Percentiles rank a stretch among this genome's conserved stretches.
Evolutionary conservation across 2,113 vertebrate species (phyloP).

Genomic region (Candoia aspera): DNA sequence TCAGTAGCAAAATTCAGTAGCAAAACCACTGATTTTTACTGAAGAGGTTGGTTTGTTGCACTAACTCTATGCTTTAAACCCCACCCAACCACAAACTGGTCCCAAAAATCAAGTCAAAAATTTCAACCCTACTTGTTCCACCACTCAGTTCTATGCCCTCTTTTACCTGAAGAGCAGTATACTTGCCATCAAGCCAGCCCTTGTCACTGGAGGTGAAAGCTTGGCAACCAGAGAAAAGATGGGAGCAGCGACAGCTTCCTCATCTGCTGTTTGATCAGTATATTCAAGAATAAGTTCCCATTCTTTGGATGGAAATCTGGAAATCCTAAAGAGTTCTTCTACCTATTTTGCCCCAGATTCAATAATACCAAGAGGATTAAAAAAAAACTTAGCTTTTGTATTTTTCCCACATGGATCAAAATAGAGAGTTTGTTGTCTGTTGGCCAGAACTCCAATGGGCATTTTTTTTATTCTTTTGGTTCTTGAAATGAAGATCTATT

Average conservation of each 20-base stretch:
- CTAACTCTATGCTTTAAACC: too few relatives aligned
- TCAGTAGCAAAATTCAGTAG: too few relatives aligned
- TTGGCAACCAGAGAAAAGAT: not conserved
- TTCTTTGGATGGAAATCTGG: not conserved
- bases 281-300: not conserved
- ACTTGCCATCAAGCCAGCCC: not conserved
- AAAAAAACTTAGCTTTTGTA: conserved; percentile 13
- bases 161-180: too few relatives aligned
- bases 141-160: too few relatives aligned
- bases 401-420: conserved; percentile 32
- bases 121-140: not conserved
- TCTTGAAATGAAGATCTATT: not conserved
- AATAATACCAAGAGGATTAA: not conserved
- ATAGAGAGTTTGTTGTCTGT: conserved; percentile 13
- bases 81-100: too few relatives aligned
- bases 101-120: too few relatives aligned
- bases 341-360: conserved; percentile 24
- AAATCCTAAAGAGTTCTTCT: not conserved
- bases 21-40: too few relatives aligned
- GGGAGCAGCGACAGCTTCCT: not conserved
- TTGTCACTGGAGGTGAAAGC: not conserved
- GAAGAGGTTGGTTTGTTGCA: too few relatives aligned
- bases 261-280: too few relatives aligned
- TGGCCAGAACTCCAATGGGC: conserved; percentile 1
- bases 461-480: conserved; percentile 25